Conservation (phyloP, 2,888 invertebrate species). For the Autographa gamma region DNA sequence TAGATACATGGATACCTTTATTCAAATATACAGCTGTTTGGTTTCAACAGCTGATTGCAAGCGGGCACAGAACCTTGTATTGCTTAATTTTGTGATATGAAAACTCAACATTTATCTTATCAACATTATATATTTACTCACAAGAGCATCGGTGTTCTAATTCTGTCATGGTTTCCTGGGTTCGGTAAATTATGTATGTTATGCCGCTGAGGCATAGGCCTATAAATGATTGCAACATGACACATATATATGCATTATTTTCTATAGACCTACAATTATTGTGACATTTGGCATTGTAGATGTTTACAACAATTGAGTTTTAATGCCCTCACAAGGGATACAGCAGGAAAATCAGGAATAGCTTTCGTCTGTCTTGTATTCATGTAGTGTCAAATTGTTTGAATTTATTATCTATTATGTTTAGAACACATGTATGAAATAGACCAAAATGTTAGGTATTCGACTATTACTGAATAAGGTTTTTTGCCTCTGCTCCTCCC, state of each 20-base stretch:
- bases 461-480: too few species aligned
- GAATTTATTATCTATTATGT: too few species aligned
- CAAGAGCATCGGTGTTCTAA: conserved; percentile 27
- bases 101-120: conserved; percentile 41
- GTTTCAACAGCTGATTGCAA: conserved; percentile 40
- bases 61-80: conserved; percentile 23
- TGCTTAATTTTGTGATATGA: conserved; percentile 32
- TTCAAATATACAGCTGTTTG: not conserved
- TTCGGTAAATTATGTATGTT: conserved; percentile 9
- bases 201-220: not conserved
- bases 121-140: conserved; percentile 27
- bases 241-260: not conserved
- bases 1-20: too few species aligned
- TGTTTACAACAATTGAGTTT: not conserved
- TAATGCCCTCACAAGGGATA: not conserved
- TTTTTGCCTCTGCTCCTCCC: too few species aligned
- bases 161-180: conserved; percentile 31
- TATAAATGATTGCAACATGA: not conserved
- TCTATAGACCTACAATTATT: not conserved
- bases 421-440: too few species aligned
- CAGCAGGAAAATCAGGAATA: not conserved
- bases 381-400: not conserved
- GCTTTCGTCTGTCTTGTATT: not conserved
- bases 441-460: too few species aligned
- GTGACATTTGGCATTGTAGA: not conserved